A percentile compares a stretch with the other conserved stretches of the same genome.
These are phyloP conservation scores for Eurois occulta DNA, from an alignment of 2,888 invertebrate genomes.

Conservation along the genomic window DNA sequence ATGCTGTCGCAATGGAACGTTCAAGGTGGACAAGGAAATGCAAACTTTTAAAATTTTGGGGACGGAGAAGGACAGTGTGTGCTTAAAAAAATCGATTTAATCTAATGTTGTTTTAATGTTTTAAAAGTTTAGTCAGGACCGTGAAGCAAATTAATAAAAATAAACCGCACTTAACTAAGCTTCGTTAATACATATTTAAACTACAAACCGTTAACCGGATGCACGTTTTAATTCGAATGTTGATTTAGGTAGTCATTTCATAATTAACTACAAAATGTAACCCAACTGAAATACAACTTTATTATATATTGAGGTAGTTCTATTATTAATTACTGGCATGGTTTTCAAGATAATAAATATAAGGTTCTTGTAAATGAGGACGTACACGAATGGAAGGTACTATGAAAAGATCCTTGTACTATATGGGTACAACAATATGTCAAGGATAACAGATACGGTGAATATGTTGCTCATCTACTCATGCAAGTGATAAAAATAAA, in stretches of 20 bases:
- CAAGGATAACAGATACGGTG: neutral
- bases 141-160: neutral
- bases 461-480: neutral
- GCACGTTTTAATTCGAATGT: constrained; percentile 36
- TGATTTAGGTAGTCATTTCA: constrained; percentile 41
- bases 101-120: neutral
- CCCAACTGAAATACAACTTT: constrained; percentile 26
- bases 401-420: neutral
- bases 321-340: neutral
- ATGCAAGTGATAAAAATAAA: constrained; percentile 11
- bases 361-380: neutral
- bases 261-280: constrained; percentile 34
- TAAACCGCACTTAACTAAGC: constrained; percentile 11
- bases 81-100: neutral
- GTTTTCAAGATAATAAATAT: neutral
- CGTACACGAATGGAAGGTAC: neutral
- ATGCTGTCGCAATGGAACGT: neutral
- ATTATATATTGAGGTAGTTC: neutral
- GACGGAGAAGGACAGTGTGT: neutral
- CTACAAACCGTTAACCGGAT: neutral
- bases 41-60: neutral
- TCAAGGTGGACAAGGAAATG: neutral
- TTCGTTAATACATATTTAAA: constrained; percentile 27
- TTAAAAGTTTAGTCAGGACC: neutral
- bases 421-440: constrained; percentile 1